Base-by-base conservation (phyloP, 2,888 invertebrate species). In the Malthinus flaveolus region DNA sequence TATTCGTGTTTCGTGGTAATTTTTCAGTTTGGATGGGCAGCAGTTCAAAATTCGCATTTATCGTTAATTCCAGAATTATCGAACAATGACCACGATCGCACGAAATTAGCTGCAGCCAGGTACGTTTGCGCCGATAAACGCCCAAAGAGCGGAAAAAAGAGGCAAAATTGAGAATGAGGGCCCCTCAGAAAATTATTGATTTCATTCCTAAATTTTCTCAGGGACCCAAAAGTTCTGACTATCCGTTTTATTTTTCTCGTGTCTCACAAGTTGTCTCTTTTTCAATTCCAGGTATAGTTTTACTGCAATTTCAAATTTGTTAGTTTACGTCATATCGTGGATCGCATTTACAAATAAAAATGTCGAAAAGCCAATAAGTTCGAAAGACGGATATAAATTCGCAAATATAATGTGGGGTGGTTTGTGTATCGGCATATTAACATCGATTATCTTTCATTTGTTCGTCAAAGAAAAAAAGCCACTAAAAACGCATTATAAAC, bases 1-100 rank as follows among this genome's bases (percentile, higher is more conserved):
- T 91, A 87, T 77, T 83, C 86, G 13, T 83, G 88, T 48, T 91
- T 92, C 73, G 88, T 91, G 48, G 78, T 87, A 45, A 87, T 95
- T 72, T 94, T 93, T 75, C 95, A 95, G 83, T 91, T 95, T 79
- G 95, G 95, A 10, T 95, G 95, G 95, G 95, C 95, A 3, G 81
- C 91, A 1, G 90, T 91, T 0, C 95, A 95, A 81, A 93, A 95
- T 71, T 93, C 94, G 12, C 95, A 96, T 75, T 82, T 96, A 61
- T 90, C 95, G n/a, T 82, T 95, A 45, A 94, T 95, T 69, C 93
- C 95, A 0, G 90, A 91, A 72, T 78, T 93, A 37, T 87, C 91
- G 1, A 85, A 87, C 15, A 85, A 87, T 71, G 87, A 89, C 62
- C 84, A 87, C 61, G 88, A 90, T 63, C 81, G 93, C 63, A 88